Evolutionary conservation across 2,888 invertebrate genomes (phyloP), one percentile per base, ranked within the genome.

Genomic region (Cephus sareptanus): DNA sequence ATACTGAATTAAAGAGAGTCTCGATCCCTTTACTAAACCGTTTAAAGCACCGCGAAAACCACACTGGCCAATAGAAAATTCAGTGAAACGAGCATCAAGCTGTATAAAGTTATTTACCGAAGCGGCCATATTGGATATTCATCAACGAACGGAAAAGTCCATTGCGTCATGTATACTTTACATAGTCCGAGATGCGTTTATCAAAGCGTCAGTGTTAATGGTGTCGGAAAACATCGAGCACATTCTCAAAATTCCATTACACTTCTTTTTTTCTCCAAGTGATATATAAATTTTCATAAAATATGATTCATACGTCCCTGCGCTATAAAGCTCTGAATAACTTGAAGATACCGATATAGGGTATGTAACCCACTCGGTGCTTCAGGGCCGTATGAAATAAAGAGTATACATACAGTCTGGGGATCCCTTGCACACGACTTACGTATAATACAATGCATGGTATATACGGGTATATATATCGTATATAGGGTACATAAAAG

Each of bases 401-500:
- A 56, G 23, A 23, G 23, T 56, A 56, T 56, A 56, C 56, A 56
- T 9, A 23, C 56, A 23, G 56, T 56, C 56, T 56, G 23, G 56
- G 23, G 56, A 6, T 56, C 23, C 2, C 23, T 56, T 56, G 56
- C 56, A 9, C 23, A 23, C 56, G 56, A 56, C 56, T 40, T 40
- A 56, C 2, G 23, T 56, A 56, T 23, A 56, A 56, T 56, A 56
- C 56, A 56, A 56, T 23, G 56, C 56, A 56, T 23, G 9, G 11
- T 71, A 31, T 71, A 31, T 71, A 71, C 12, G 6, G 6, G 12
- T 71, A 71, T 34, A 31, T 30, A 30, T 33, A 71, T 71, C 33
- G 31, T 12, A 71, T 71, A 71, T 12, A 13, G 71, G 13, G 13
- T 69, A 23, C 68, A 30, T 73, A 78, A 80, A 81, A 81, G 79